Conservation (phyloP, 1,140 invertebrate genomes). For the Sminthurides bifidus region DNA sequence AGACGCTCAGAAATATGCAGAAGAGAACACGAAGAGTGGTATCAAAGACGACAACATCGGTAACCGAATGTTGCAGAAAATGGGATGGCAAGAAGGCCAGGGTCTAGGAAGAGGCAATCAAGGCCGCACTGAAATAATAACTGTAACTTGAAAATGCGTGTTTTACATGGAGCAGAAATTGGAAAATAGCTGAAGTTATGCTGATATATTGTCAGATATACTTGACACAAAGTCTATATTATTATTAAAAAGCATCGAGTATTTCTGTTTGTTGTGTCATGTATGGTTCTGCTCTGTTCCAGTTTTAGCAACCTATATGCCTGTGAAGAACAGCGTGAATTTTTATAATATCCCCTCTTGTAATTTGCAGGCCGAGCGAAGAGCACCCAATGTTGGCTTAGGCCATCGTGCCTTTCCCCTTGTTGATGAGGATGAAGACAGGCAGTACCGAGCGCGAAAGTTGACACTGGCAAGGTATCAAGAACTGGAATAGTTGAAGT, state of each 20-base stretch:
- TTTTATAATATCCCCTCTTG: slow-evolving; percentile 1
- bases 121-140: slow-evolving; percentile 82
- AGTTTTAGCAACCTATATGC: too few relatives aligned
- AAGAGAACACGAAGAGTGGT: slow-evolving; percentile 54
- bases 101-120: slow-evolving; percentile 86
- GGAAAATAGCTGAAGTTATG: too few relatives aligned
- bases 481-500: slow-evolving; percentile 44
- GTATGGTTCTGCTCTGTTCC: too few relatives aligned
- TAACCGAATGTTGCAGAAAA: slow-evolving; percentile 87
- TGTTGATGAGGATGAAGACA: slow-evolving; percentile 65
- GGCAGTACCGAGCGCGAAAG: slow-evolving; percentile 83
- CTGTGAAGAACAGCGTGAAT: not conserved
- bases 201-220: too few relatives aligned
- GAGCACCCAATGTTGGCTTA: slow-evolving; percentile 56
- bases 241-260: too few relatives aligned
- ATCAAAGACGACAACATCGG: slow-evolving; percentile 82
- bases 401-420: slow-evolving; percentile 61
- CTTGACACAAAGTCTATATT: too few relatives aligned
- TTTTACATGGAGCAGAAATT: too few relatives aligned
- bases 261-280: too few relatives aligned
- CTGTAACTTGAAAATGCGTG: slow-evolving; percentile 45
- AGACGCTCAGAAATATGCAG: slow-evolving; percentile 42
- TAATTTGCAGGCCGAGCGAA: slow-evolving; percentile 44
- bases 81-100: slow-evolving; percentile 96
- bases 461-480: slow-evolving; percentile 74